These are phyloP conservation scores for Siniperca obscura DNA, from an alignment of 2,797 vertebrate species.

Conservation along the genomic window DNA sequence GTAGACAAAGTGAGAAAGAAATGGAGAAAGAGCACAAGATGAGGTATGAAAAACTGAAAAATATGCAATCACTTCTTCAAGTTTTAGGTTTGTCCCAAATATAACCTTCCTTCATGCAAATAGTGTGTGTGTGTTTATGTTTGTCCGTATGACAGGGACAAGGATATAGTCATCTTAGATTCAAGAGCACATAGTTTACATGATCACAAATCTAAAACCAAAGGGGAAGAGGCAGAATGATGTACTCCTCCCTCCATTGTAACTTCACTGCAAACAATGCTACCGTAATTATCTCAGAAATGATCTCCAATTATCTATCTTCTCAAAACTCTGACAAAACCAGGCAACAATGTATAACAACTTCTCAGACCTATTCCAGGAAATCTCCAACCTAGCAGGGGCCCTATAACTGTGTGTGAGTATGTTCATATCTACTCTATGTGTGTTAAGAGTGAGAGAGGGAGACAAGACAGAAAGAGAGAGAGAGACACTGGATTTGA, in stretches of 20 bases:
- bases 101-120: background rate
- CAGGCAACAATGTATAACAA: background rate
- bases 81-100: background rate
- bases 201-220: background rate
- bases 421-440: background rate
- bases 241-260: background rate
- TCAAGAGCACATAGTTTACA: background rate
- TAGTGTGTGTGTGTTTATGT: background rate
- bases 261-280: slow-evolving; percentile 3
- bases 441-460: slow-evolving; percentile 15
- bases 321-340: background rate
- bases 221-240: background rate
- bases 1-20: background rate
- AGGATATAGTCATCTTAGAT: background rate
- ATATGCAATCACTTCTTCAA: background rate
- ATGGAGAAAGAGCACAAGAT: background rate
- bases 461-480: slow-evolving; percentile 11
- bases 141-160: background rate
- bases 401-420: slow-evolving; percentile 1
- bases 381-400: slow-evolving; percentile 36
- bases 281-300: too few relatives aligned
- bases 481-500: slow-evolving; percentile 16
- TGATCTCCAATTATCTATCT: background rate
- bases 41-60: background rate
- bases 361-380: slow-evolving; percentile 22